phyloP scores from a whole-genome alignment of 2,888 invertebrate genomes.

The Busseola fusca region DNA sequence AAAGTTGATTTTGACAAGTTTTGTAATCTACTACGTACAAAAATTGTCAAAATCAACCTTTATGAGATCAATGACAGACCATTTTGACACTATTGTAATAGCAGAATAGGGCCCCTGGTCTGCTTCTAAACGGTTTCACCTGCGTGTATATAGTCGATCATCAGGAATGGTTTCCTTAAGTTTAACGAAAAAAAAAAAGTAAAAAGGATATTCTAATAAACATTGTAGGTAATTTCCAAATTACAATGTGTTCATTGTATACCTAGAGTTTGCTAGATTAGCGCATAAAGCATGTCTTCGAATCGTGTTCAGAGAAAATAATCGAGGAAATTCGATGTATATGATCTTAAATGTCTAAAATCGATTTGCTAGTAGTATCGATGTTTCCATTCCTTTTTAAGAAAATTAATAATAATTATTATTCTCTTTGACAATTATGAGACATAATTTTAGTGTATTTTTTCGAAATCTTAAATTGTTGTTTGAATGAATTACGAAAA shows the following conservation, averaged over 20 bases:
- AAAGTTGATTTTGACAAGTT: too few species aligned
- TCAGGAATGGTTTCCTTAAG: slow-evolving; percentile 28
- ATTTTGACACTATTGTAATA: too few species aligned
- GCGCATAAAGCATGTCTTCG: slow-evolving; percentile 72
- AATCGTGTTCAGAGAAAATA: slow-evolving; percentile 75
- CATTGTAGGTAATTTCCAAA: slow-evolving; percentile 70
- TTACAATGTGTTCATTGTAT: slow-evolving; percentile 85
- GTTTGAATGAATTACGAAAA: slow-evolving; percentile 52
- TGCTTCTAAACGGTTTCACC: slow-evolving; percentile 28
- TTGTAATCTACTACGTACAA: too few species aligned
- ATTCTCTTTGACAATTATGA: slow-evolving; percentile 43
- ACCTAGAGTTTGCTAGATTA: slow-evolving; percentile 83
- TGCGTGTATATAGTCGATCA: slow-evolving; percentile 46
- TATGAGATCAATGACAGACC: too few species aligned
- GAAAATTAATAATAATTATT: slow-evolving; percentile 34
- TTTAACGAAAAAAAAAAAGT: slow-evolving; percentile 43
- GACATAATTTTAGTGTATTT: slow-evolving; percentile 51
- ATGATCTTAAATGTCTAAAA: slow-evolving; percentile 64
- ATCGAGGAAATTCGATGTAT: slow-evolving; percentile 71
- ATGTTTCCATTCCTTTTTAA: slow-evolving; percentile 63
- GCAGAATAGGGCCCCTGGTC: too few species aligned
- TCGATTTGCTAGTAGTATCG: slow-evolving; percentile 64
- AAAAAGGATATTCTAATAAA: slow-evolving; percentile 53
- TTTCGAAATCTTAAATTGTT: slow-evolving; percentile 50
- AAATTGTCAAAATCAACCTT: too few species aligned